phyloP scores from a whole-genome alignment of 2,797 vertebrate genomes.

The Siniperca undulata region DNA sequence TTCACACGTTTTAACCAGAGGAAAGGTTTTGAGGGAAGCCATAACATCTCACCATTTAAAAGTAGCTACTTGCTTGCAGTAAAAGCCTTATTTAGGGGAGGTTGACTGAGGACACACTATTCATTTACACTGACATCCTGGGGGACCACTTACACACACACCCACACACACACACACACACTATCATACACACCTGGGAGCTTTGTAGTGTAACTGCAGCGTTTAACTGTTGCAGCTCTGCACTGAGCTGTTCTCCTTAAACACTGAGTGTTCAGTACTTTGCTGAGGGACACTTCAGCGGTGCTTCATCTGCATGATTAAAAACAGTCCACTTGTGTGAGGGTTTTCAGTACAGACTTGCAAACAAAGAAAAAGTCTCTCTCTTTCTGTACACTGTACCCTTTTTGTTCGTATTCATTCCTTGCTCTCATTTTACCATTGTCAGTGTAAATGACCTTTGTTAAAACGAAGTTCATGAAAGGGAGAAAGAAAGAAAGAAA shows the following conservation, averaged over 20 bases:
- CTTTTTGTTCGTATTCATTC: conserved; percentile 31
- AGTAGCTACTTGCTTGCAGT: neutral
- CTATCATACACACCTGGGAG: conserved; percentile 16
- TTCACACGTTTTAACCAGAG: conserved; percentile 5
- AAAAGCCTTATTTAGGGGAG: conserved; percentile 22
- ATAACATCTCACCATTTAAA: neutral
- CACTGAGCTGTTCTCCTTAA: neutral
- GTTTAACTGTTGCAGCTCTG: neutral
- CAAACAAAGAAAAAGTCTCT: conserved; percentile 1
- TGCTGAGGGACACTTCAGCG: neutral
- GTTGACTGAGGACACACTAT: conserved; percentile 37
- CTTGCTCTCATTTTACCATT: conserved; percentile 14
- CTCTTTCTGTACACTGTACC: neutral
- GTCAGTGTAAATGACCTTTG: conserved; percentile 54
- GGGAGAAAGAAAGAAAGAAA: neutral
- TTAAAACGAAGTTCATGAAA: conserved; percentile 46
- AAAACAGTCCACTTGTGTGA: too few species aligned
- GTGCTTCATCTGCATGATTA: neutral
- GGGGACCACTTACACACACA: conserved; percentile 21
- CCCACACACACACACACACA: neutral
- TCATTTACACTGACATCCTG: conserved; percentile 21
- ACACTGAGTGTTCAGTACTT: neutral
- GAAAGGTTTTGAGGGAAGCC: neutral
- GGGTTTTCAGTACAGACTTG: neutral
- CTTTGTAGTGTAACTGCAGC: neutral